Percentiles rank a stretch among this genome's conserved stretches.
Conservation (phyloP, 2,888 invertebrate genomes). For the Drosophila hamatofila region DNA sequence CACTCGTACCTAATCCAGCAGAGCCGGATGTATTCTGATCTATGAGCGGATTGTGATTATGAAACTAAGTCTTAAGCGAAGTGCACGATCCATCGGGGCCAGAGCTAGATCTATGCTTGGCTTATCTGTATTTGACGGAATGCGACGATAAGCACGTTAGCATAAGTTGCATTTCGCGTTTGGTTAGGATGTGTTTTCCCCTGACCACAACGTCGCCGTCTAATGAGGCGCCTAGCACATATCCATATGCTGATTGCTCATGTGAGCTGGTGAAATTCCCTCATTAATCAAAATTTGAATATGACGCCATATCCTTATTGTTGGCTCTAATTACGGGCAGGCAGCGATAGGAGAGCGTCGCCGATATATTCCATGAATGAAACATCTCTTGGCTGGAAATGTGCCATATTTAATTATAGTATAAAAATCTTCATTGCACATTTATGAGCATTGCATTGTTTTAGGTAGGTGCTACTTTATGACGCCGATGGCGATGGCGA, state of each 20-base stretch:
- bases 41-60: conserved; percentile 38
- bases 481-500: conserved; percentile 28
- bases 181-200: conserved; percentile 65
- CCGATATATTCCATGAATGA: conserved; percentile 69
- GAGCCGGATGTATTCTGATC: conserved; percentile 59
- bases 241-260: conserved; percentile 39
- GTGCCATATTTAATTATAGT: conserved; percentile 65
- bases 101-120: conserved; percentile 22
- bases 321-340: conserved; percentile 57
- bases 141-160: conserved; percentile 39
- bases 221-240: conserved; percentile 51
- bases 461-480: conserved; percentile 70
- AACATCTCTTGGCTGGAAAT: conserved; percentile 36
- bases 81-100: conserved; percentile 14
- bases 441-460: conserved; percentile 66
- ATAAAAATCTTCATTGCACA: conserved; percentile 53
- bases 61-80: conserved; percentile 54
- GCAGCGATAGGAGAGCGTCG: conserved; percentile 11
- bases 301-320: conserved; percentile 61
- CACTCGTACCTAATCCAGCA: conserved; percentile 25
- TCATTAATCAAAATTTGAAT: conserved; percentile 67
- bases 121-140: conserved; percentile 36
- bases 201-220: conserved; percentile 48
- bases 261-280: conserved; percentile 51
- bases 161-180: conserved; percentile 24